Evolutionary conservation across 2,797 vertebrate species (phyloP).

Genomic region (Kryptolebias ocellatus): DNA sequence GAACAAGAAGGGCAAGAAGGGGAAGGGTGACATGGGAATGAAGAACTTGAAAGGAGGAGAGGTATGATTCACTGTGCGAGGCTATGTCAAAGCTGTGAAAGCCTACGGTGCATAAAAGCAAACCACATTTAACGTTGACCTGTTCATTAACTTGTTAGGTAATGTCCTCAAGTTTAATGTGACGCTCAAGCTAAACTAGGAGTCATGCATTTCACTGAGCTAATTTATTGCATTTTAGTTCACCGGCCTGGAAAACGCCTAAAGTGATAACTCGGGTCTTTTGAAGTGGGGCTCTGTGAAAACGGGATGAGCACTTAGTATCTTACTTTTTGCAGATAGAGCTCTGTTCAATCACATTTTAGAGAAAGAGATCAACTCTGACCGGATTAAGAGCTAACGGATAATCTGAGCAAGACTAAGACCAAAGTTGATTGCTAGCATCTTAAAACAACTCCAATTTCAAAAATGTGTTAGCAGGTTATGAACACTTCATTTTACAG

Average conservation of each 20-base stretch:
- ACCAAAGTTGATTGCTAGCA: too few species aligned
- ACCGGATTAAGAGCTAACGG: too few species aligned
- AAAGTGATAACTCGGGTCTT: too few species aligned
- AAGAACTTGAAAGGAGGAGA: conserved; percentile 86
- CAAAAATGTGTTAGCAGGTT: too few species aligned
- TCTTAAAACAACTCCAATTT: too few species aligned
- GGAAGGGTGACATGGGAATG: conserved; percentile 89
- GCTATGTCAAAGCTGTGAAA: conserved; percentile 14
- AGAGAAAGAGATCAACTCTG: too few species aligned
- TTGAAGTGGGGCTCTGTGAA: too few species aligned
- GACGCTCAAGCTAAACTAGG: conserved; percentile 16
- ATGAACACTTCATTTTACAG: too few species aligned
- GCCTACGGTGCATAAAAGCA: conserved; percentile 8
- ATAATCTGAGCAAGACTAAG: too few species aligned
- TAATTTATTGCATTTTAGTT: conserved; percentile 23
- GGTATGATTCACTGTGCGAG: conserved; percentile 70
- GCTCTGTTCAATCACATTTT: too few species aligned
- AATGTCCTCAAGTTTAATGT: conserved; percentile 30
- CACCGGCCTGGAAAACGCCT: not conserved
- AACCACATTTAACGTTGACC: conserved; percentile 12
- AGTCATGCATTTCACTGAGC: conserved; percentile 12
- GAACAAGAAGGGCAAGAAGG: conserved; percentile 98
- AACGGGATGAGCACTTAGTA: too few species aligned
- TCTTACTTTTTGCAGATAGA: too few species aligned
- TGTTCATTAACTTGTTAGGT: conserved; percentile 37